Percentiles rank a stretch among this genome's conserved stretches.
Evolutionary conservation across 2,113 vertebrate genomes (phyloP).

Genomic region (Ammodytes marinus): DNA sequence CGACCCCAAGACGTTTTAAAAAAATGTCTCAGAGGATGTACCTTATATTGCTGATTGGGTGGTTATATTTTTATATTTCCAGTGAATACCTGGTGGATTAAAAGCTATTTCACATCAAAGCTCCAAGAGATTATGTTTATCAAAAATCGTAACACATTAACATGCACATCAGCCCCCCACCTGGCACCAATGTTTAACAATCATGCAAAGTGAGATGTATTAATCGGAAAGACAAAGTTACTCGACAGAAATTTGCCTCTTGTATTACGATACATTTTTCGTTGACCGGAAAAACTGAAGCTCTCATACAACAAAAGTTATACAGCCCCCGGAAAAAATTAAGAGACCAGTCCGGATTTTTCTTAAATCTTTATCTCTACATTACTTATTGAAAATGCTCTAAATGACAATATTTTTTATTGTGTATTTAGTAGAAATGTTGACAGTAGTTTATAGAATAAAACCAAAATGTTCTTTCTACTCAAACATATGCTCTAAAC

Average conservation of each 20-base stretch:
- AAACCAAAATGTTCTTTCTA: too few relatives aligned
- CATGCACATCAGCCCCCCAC: neutral
- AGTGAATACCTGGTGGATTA: constrained; percentile 12
- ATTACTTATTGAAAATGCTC: too few relatives aligned
- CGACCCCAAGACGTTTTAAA: constrained; percentile 7
- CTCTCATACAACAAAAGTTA: neutral
- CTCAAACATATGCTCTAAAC: too few relatives aligned
- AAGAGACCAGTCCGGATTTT: too few relatives aligned
- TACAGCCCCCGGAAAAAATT: too few relatives aligned
- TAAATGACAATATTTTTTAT: too few relatives aligned
- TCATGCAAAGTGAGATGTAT: constrained; percentile 3
- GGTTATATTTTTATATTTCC: constrained; percentile 18
- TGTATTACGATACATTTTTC: neutral
- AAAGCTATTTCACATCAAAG: neutral
- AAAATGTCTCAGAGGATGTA: constrained; percentile 46
- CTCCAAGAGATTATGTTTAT: neutral
- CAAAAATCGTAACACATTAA: neutral
- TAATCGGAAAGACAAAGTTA: neutral
- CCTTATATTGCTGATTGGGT: constrained; percentile 32
- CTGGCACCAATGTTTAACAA: constrained; percentile 10
- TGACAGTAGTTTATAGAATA: too few relatives aligned
- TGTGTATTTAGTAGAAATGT: too few relatives aligned
- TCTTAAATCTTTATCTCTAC: too few relatives aligned
- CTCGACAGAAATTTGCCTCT: neutral
- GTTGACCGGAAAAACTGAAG: neutral